Base-by-base conservation (phyloP, 1,140 invertebrate species). In the Drosophila guanche region DNA sequence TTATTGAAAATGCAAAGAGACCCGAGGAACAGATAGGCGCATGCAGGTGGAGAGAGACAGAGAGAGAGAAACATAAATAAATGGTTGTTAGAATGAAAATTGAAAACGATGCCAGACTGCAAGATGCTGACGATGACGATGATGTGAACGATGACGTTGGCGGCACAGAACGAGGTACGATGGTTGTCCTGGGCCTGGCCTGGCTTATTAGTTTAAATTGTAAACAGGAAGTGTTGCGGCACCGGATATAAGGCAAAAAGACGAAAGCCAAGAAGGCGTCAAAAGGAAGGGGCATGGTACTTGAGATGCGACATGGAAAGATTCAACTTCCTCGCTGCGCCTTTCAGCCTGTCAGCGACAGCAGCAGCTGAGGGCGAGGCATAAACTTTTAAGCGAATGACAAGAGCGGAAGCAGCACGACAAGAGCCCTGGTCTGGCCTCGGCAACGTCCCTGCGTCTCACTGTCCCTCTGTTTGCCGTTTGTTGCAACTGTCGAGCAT, bases 141-240 rank as follows among this genome's bases (percentile, higher is more conserved):
- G 56, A 25, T 33, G 46, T 59, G 45, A 57, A 47, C 37, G 65
- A 66, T 59, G 53, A 47, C 51, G 60, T 69, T 77, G 74, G 50
- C 57, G 56, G 33, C 53, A 45, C 54, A 37, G 10, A 37, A 37
- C 33, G 10, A 12, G 33, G 10, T 10, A 37, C 62, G 54, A 74
- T 58, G 81, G 74, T 47, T 78, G 79, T 3, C 33, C 33, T 37
- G 33, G 33, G 81, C 68, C 52, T 78, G 79, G 10, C 33, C 33
- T 37, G 33, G 33, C 80, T 86, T 88, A 86, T 86, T 86, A 86
- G 83, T 79, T 86, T 88, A 88, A 83, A 77, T 86, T 70, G 83
- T 86, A 86, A 88, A 86, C 83, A 86, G 83, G 83, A 86, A 79
- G 83, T 72, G 66, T 76, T 81, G 81, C 65, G 77, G 83, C 79